Conservation (phyloP, 2,888 invertebrate genomes). For the Ceriagrion tenellum region DNA sequence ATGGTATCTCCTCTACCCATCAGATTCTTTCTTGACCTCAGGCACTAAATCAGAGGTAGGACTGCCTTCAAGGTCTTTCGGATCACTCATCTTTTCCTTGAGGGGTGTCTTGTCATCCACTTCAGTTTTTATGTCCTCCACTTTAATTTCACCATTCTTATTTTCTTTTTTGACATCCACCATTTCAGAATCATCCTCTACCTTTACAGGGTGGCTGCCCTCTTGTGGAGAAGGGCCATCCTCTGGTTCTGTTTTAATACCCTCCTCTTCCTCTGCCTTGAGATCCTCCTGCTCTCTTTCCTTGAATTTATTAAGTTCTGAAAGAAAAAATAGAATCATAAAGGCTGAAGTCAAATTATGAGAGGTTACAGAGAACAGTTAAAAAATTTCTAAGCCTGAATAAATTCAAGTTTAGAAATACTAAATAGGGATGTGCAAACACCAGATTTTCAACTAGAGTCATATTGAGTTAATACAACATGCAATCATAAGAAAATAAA, state of each 20-base stretch:
- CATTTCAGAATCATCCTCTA: slow-evolving; percentile 73
- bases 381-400: too few relatives aligned
- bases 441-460: too few relatives aligned
- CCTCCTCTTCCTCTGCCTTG: slow-evolving; percentile 71
- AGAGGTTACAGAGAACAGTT: too few relatives aligned
- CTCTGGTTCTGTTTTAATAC: background rate
- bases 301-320: slow-evolving; percentile 87
- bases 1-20: background rate
- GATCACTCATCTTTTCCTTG: background rate
- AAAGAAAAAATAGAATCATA: slow-evolving; percentile 72
- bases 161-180: background rate
- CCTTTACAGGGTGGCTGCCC: slow-evolving; percentile 77
- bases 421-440: too few relatives aligned
- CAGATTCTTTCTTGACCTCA: background rate
- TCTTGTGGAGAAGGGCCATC: slow-evolving; percentile 71
- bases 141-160: background rate
- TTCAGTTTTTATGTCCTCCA: background rate
- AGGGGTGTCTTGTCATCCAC: background rate
- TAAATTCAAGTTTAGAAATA: too few relatives aligned
- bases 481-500: too few relatives aligned
- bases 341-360: background rate
- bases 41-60: background rate
- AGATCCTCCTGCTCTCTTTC: slow-evolving; percentile 77
- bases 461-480: too few relatives aligned
- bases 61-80: background rate